Evolutionary conservation across 2,113 vertebrate species (phyloP), one percentile per base, ranked within the genome.

Genomic region (Prunella himalayana): DNA sequence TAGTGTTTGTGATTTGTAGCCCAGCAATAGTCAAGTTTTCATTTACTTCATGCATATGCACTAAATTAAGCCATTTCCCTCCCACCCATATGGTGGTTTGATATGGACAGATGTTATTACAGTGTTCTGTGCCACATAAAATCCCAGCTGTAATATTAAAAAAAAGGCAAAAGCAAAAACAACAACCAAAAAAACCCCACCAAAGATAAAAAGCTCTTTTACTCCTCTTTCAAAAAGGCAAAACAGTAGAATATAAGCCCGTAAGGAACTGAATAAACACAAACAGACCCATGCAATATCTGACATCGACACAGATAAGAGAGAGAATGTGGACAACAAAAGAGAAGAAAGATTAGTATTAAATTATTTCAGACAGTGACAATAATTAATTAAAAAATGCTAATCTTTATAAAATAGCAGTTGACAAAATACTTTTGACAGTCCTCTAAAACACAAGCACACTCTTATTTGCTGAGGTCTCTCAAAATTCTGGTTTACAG

Each of bases 31-130:
- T 71, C 82, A 88, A 70, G 45, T 86, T 84, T 95, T 92, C 89
- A 94, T 91, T 96, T 95, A 68, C 47, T 97, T 96, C 68, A 94
- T 96, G 87, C 90, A 92, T 87, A 91, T 82, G 89, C 83, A 89
- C 71, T 93, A 97, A 97, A 97, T 97, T 92, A 96, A 96, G 92
- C 72, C 82, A 82, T 90, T 97, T 90, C 51, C 80, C 90, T 97
- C 96, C 97, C 44, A 78, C 28, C 92, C 97, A 95, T 97, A 97
- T 97, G 97, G 93, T 97, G 51, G 84, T 75, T 50, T 94, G 86
- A 88, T 96, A 81, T 28, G 77, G 96, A 97, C 97, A 97, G 97
- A 97, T 98, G 97, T 79, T 97, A 44, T 88, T 86, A 56, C 35
- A 77, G 77, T 83, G 80, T 88, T 89, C 83, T 81, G 81, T 71